Evolutionary conservation across 2,797 vertebrate genomes (phyloP).

Genomic region (Esox masquinongy): DNA sequence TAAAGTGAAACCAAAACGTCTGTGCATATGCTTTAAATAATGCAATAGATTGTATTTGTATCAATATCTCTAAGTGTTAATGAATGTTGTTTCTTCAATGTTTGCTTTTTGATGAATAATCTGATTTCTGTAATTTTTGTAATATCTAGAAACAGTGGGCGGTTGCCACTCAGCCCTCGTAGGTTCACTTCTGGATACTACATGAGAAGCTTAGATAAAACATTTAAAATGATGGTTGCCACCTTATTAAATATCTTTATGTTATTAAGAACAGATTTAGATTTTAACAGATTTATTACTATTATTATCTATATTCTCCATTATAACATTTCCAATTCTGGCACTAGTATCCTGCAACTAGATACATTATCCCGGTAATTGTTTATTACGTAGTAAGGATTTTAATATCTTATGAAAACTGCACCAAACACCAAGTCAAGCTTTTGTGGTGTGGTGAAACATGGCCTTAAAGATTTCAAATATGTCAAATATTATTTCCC

Average conservation of each 20-base stretch:
- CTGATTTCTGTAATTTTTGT: no score
- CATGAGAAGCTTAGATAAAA: neutral
- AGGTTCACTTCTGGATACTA: neutral
- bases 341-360: neutral
- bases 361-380: neutral
- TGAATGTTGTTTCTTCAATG: no score
- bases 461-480: slow-evolving; percentile 1
- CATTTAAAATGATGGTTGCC: neutral
- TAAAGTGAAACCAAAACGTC: no score
- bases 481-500: slow-evolving; percentile 8
- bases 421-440: slow-evolving; percentile 12
- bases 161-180: no score
- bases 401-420: neutral
- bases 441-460: slow-evolving; percentile 31
- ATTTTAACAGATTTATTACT: neutral
- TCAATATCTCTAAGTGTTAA: no score
- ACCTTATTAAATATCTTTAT: neutral
- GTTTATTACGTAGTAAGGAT: no score
- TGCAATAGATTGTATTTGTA: no score
- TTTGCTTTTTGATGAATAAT: no score
- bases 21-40: no score
- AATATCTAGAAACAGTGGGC: no score
- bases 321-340: neutral
- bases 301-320: neutral
- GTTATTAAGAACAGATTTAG: neutral